Base-by-base conservation (phyloP, 2,113 vertebrate genomes). In the Bos indicus region DNA sequence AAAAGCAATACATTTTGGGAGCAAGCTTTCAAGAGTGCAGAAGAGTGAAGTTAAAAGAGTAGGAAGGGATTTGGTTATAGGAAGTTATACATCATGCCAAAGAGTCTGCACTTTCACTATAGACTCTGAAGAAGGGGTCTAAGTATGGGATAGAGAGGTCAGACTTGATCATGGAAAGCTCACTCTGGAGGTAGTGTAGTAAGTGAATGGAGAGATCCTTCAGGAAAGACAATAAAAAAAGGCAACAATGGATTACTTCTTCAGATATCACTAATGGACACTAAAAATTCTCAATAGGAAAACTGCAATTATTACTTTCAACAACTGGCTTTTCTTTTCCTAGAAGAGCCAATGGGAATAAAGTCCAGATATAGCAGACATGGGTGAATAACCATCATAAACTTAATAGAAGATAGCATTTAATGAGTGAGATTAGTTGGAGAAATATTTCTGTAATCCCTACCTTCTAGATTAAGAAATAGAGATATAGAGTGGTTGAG, bases 381-480 rank as follows among this genome's bases (percentile, higher is more conserved):
- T 9, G 2, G 54, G n/a, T 89, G 28, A 57, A 51, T 82, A 33
- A 80, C 36, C 12, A 86, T 25, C 28, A 83, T 2, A 56, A 5
- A 89, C 59, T 57, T 83, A 60, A 74, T 6, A 88, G 15, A 81
- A 80, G 60, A 59, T 48, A 93, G 36, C 60, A 51, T 52, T 84
- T 86, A 84, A 28, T 80, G 7, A 78, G 10, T 77, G 28, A 13
- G 30, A 78, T 51, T 40, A 78, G 12, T 30, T 81, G 48, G 9
- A 88, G 48, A 90, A 90, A 43, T 57, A 85, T 6, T 59, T 91
- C 52, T 78, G 33, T 48, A 91, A 80, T 88, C 30, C 4, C 16
- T 81, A 95, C 90, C 97, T 98, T 92, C 82, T 71, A 98, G 90
- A 97, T 43, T 82, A 93, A 94, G 88, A 97, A 94, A 98, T 19